phyloP scores from a whole-genome alignment of 1,140 invertebrate species.

The Archivesica marissinica region DNA sequence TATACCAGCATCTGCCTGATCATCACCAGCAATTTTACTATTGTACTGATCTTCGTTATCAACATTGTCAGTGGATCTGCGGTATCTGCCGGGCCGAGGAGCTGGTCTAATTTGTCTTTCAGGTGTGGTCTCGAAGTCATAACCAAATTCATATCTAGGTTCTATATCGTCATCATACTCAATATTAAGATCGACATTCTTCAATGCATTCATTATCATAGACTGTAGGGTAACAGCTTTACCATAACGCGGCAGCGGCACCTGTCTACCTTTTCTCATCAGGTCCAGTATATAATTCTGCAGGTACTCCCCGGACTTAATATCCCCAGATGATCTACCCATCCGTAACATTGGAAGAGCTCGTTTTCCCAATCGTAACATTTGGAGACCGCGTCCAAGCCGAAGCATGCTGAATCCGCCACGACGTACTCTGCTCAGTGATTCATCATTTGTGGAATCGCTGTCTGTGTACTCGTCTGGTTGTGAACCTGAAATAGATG shows the following conservation, averaged over 20 bases:
- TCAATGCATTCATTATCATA: constrained; percentile 54
- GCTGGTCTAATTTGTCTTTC: constrained; percentile 65
- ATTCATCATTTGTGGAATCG: constrained; percentile 28
- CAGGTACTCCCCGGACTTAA: constrained; percentile 24
- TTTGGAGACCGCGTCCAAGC: constrained; percentile 76
- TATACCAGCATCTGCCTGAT: background rate
- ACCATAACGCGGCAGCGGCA: constrained; percentile 73
- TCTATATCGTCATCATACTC: constrained; percentile 38
- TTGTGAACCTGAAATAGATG: constrained; percentile 61
- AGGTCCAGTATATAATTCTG: constrained; percentile 52
- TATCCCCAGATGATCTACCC: constrained; percentile 48
- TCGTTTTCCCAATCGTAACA: constrained; percentile 74
- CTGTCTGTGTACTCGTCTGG: constrained; percentile 50
- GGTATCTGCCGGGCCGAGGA: constrained; percentile 66
- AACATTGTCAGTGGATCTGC: constrained; percentile 3
- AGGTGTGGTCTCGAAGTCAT: constrained; percentile 56
- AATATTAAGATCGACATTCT: constrained; percentile 40
- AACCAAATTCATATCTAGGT: constrained; percentile 20
- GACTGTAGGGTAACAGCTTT: constrained; percentile 56
- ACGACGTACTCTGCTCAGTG: constrained; percentile 67
- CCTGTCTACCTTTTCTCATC: constrained; percentile 61
- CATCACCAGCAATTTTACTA: background rate
- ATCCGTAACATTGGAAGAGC: constrained; percentile 65
- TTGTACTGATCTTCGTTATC: background rate
- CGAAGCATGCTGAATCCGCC: constrained; percentile 76